phyloP scores from a whole-genome alignment of 2,888 invertebrate genomes.

The Xanthostigma xanthostigma region DNA sequence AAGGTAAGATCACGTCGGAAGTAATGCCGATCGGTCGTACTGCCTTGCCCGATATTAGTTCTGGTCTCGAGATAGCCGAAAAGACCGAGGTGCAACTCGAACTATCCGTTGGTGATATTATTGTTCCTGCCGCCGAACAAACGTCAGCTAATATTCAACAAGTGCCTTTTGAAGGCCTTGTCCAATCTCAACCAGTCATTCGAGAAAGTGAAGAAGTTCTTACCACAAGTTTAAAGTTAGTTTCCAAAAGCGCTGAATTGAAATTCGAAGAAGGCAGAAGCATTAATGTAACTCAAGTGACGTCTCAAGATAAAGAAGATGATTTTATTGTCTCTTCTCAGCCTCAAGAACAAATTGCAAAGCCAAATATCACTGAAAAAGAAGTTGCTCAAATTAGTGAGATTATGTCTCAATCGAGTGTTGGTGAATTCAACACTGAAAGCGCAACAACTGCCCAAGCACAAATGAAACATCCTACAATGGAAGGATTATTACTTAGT shows the following conservation, averaged over 20 bases:
- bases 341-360: slow-evolving; percentile 24
- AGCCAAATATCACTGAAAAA: slow-evolving; percentile 25
- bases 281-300: slow-evolving; percentile 33
- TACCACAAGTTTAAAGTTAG: slow-evolving; percentile 14
- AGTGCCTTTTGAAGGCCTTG: slow-evolving; percentile 20
- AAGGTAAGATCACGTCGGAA: slow-evolving; percentile 18
- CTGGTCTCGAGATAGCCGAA: slow-evolving; percentile 28
- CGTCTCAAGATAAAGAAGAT: slow-evolving; percentile 32
- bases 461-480: slow-evolving; percentile 7
- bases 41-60: slow-evolving; percentile 24
- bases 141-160: slow-evolving; percentile 21
- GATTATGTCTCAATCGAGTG: slow-evolving; percentile 15
- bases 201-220: slow-evolving; percentile 24
- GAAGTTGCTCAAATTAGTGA: slow-evolving; percentile 31
- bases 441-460: slow-evolving; percentile 10
- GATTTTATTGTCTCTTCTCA: slow-evolving; percentile 22
- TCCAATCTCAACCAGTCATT: slow-evolving; percentile 21
- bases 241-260: slow-evolving; percentile 27
- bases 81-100: slow-evolving; percentile 15
- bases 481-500: slow-evolving; percentile 7
- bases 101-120: slow-evolving; percentile 11
- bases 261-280: slow-evolving; percentile 28
- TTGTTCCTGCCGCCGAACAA: slow-evolving; percentile 5
- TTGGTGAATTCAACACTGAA: slow-evolving; percentile 11
- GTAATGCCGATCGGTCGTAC: slow-evolving; percentile 19